phyloP scores from a whole-genome alignment of 2,113 vertebrate genomes.

The Podarcis muralis region DNA sequence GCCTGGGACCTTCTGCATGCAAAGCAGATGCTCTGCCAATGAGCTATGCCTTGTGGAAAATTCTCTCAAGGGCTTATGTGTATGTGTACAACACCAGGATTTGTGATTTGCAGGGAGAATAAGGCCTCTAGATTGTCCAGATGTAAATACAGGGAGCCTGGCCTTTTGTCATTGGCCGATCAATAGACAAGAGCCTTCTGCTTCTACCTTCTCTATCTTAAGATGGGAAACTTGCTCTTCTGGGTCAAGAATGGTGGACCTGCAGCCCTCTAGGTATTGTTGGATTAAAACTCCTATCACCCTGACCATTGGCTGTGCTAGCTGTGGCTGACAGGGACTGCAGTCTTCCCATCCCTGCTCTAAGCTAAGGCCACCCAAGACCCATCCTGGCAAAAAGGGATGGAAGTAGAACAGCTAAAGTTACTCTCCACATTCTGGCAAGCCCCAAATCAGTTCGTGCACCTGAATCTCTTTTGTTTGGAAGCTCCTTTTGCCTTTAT shows the following conservation, averaged over 20 bases:
- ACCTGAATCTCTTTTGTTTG: not conserved
- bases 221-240: not conserved
- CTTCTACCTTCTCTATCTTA: not conserved
- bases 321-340: not conserved
- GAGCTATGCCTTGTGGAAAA: too few species aligned
- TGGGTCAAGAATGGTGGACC: not conserved
- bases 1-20: too few species aligned
- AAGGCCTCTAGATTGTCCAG: not conserved
- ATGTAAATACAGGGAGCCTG: not conserved
- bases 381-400: too few species aligned
- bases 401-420: not conserved
- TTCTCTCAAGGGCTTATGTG: not conserved
- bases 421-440: not conserved
- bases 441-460: not conserved
- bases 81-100: not conserved
- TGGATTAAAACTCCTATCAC: too few species aligned
- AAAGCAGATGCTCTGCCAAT: too few species aligned
- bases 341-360: not conserved
- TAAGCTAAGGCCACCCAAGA: not conserved
- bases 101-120: too few species aligned
- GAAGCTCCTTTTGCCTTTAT: not conserved
- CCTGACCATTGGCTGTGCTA: not conserved
- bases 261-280: not conserved
- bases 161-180: not conserved
- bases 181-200: too few species aligned